Evolutionary conservation across 2,797 vertebrate genomes (phyloP).

Genomic region (Myotis daubentonii): DNA sequence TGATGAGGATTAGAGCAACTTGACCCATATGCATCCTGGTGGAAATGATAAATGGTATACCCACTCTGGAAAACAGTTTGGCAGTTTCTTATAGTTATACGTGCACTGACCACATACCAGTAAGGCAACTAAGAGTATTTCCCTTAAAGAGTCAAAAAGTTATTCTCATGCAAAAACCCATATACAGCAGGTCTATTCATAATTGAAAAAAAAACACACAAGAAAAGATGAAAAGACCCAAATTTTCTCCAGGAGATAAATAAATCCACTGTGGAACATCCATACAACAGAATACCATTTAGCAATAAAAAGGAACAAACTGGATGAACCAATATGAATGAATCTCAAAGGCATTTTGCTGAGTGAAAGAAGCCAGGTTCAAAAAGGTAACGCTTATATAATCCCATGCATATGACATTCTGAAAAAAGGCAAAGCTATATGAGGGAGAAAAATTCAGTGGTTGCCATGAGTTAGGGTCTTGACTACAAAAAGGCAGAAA

Average conservation of each 20-base stretch:
- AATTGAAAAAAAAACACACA: not conserved
- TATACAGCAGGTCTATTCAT: not conserved
- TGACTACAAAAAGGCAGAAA: not conserved
- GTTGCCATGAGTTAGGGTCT: not conserved
- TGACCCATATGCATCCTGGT: not conserved
- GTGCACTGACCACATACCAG: not conserved
- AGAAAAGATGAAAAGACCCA: not conserved
- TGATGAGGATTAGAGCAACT: not conserved
- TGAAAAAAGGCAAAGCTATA: not conserved
- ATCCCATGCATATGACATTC: not conserved
- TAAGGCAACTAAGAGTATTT: not conserved
- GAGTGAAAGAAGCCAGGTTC: not conserved
- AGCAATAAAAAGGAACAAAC: not conserved
- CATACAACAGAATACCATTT: not conserved
- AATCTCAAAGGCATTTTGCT: not conserved
- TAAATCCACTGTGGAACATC: not conserved
- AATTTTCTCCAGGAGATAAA: not conserved
- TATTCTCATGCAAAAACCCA: not conserved
- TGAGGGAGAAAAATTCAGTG: not conserved
- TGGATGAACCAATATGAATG: not conserved
- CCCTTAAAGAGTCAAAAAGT: not conserved
- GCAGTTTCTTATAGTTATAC: not conserved
- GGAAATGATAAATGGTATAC: not conserved
- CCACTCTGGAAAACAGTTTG: not conserved
- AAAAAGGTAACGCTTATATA: constrained; percentile 2